A percentile compares a stretch with the other conserved stretches of the same genome.
These are phyloP conservation scores for Ormyrus pomaceus DNA, from an alignment of 2,888 invertebrate species.

Conservation along the genomic window DNA sequence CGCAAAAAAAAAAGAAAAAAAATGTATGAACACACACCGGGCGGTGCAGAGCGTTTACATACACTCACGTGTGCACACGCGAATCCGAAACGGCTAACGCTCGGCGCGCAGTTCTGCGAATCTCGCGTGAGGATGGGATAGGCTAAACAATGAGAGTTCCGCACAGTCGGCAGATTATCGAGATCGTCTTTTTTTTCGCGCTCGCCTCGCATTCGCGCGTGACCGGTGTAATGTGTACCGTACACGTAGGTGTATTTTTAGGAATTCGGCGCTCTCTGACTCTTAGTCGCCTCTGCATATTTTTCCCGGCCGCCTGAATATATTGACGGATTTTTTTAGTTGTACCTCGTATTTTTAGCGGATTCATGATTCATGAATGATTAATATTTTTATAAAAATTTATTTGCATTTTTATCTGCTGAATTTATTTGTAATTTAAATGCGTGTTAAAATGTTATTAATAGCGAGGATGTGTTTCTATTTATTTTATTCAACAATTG, in stretches of 20 bases:
- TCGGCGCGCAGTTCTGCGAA: conserved; percentile 30
- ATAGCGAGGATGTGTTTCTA: too few species aligned
- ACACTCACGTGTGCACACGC: neutral
- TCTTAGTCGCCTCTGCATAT: conserved; percentile 12
- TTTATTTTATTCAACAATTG: too few species aligned
- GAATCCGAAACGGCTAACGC: conserved; percentile 1
- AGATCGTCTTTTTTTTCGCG: neutral
- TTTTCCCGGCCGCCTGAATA: neutral
- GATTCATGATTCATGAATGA: too few species aligned
- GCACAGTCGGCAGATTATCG: neutral
- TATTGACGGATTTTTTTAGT: neutral
- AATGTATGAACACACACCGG: conserved; percentile 27
- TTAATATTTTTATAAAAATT: too few species aligned
- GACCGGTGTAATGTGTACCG: neutral
- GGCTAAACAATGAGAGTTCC: conserved; percentile 1
- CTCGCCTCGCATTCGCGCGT: neutral
- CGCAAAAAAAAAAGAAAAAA: conserved; percentile 40
- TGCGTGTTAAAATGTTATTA: too few species aligned
- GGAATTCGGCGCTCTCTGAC: neutral
- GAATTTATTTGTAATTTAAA: too few species aligned
- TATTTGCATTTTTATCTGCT: too few species aligned
- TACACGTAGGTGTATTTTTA: conserved; percentile 39
- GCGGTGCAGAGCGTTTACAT: neutral
- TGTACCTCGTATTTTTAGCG: neutral
- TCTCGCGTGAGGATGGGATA: conserved; percentile 18